Conservation (phyloP, 2,797 vertebrate species). For the Microtus californicus region DNA sequence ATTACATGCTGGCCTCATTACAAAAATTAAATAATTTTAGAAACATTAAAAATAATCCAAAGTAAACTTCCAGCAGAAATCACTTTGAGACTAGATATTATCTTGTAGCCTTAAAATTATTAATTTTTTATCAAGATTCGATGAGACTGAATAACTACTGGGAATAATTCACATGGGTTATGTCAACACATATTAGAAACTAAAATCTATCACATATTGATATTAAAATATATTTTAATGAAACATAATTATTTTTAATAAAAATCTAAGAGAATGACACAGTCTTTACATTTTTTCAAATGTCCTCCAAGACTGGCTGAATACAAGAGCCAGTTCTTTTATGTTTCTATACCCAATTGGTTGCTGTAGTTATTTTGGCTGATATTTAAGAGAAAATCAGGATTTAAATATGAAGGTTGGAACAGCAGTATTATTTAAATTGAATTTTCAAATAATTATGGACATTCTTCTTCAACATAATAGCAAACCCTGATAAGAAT, state of each 20-base stretch:
- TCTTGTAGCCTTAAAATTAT: not conserved
- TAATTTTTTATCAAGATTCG: not conserved
- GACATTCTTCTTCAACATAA: constrained; percentile 18
- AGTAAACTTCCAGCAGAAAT: constrained; percentile 18
- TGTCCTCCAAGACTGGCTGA: constrained; percentile 13
- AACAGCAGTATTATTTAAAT: constrained; percentile 27
- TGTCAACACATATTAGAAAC: constrained; percentile 42
- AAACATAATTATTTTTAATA: constrained; percentile 51
- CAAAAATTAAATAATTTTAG: constrained; percentile 62
- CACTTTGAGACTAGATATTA: not conserved
- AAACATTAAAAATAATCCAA: constrained; percentile 51
- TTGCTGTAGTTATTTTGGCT: constrained; percentile 35
- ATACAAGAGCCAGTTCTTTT: not conserved
- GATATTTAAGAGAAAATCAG: constrained; percentile 18
- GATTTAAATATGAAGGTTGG: not conserved
- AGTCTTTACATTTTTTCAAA: constrained; percentile 38
- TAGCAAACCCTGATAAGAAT: constrained; percentile 16
- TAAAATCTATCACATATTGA: not conserved
- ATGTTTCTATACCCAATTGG: not conserved
- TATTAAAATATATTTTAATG: constrained; percentile 20
- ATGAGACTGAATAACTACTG: constrained; percentile 40
- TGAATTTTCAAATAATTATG: constrained; percentile 33
- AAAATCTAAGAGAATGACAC: not conserved
- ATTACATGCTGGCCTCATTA: constrained; percentile 34
- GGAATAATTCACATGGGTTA: constrained; percentile 26